A percentile compares a stretch with the other conserved stretches of the same genome.
These are phyloP conservation scores for Pavo muticus DNA, from an alignment of 2,113 vertebrate species.

Conservation along the genomic window DNA sequence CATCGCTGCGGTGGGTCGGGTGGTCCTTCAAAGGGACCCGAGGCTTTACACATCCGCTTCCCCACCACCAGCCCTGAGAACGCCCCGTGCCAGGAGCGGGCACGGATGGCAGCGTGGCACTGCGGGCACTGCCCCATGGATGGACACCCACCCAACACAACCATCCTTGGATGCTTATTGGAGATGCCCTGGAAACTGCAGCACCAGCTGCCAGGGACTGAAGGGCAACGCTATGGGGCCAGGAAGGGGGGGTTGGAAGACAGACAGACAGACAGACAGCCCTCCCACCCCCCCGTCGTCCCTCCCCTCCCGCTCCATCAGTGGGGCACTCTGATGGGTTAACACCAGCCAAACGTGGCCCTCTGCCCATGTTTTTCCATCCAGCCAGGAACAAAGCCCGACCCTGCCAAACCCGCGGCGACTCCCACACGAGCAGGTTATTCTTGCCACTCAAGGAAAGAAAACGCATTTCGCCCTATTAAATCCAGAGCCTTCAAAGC, in stretches of 20 bases:
- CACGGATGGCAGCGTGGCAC: neutral
- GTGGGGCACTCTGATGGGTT: constrained; percentile 53
- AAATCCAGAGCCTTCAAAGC: constrained; percentile 61
- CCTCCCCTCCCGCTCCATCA: constrained; percentile 61
- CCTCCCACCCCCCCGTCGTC: neutral
- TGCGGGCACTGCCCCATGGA: accelerated
- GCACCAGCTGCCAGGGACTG: neutral
- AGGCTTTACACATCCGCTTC: constrained; percentile 59
- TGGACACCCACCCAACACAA: neutral
- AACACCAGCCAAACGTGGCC: constrained; percentile 66
- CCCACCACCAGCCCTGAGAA: constrained; percentile 49
- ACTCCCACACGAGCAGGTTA: constrained; percentile 71
- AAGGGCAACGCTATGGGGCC: neutral
- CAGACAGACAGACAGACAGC: constrained; percentile 39
- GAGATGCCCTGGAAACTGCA: neutral
- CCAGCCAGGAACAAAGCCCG: constrained; percentile 58
- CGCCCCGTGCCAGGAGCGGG: neutral
- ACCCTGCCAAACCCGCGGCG: constrained; percentile 59
- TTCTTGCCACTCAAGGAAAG: constrained; percentile 74
- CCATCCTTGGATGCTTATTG: neutral
- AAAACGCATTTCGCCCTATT: constrained; percentile 63
- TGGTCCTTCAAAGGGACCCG: constrained; percentile 63
- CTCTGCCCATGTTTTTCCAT: constrained; percentile 71
- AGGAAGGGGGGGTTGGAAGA: neutral
- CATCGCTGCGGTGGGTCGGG: constrained; percentile 62